Conservation (phyloP, 2,888 invertebrate genomes). For the Camponotus fellah region DNA sequence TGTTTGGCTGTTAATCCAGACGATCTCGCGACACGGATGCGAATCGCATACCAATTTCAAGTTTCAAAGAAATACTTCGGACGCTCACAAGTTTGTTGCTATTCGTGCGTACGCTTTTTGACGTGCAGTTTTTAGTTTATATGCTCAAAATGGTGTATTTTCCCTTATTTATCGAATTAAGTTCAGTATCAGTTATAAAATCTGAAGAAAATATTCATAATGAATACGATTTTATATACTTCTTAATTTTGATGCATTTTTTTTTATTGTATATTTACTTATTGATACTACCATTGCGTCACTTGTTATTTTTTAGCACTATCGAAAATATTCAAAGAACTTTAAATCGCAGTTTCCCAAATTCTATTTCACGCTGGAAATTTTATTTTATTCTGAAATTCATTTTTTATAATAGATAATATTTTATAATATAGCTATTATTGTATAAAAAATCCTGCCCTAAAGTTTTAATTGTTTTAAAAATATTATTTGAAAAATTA, state of each 20-base stretch:
- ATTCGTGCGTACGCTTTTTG: not conserved
- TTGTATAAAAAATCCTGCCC: not conserved
- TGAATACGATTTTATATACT: not conserved
- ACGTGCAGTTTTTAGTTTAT: slow-evolving; percentile 32
- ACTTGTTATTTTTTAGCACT: not conserved
- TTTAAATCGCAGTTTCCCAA: not conserved
- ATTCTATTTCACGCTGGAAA: not conserved
- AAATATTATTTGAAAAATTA: not conserved
- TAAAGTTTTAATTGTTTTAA: not conserved
- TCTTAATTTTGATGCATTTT: not conserved
- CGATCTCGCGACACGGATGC: slow-evolving; percentile 26
- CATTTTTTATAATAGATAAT: not conserved
- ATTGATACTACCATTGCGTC: not conserved
- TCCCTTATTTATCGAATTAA: not conserved
- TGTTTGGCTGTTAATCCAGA: slow-evolving; percentile 30
- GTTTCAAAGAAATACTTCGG: slow-evolving; percentile 32
- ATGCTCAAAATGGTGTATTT: no score
- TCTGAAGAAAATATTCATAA: not conserved
- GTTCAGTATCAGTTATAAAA: not conserved
- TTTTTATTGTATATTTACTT: not conserved
- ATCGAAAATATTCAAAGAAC: not conserved
- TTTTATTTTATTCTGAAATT: not conserved
- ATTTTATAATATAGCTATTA: not conserved
- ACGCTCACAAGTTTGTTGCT: slow-evolving; percentile 8
- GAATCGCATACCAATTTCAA: slow-evolving; percentile 29